Percentiles rank a stretch among this genome's conserved stretches.
These are phyloP conservation scores for Antechinus flavipes DNA, from an alignment of 2,113 vertebrate species.

Conservation along the genomic window DNA sequence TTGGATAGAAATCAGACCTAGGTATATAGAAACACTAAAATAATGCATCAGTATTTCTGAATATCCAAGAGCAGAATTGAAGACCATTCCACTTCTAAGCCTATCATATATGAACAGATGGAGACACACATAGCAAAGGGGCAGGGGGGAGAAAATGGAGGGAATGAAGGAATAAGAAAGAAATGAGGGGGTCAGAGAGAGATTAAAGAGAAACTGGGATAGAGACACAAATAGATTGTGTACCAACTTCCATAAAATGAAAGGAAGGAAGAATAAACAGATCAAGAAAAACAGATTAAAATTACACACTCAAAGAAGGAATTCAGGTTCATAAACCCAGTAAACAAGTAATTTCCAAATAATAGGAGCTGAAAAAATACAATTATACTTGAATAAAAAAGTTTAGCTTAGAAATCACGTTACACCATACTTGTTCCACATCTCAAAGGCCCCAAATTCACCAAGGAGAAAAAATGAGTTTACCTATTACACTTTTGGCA, in stretches of 20 bases:
- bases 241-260: neutral
- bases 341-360: neutral
- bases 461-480: constrained; percentile 33
- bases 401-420: neutral
- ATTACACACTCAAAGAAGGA: neutral
- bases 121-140: neutral
- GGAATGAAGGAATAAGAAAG: neutral
- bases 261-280: neutral
- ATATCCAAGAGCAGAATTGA: neutral
- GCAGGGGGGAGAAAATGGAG: neutral
- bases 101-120: neutral
- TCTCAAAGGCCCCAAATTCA: neutral
- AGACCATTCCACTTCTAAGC: neutral
- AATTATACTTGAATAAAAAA: neutral
- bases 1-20: neutral
- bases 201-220: neutral
- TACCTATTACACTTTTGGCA: constrained; percentile 98
- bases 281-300: neutral
- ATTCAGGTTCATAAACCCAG: neutral
- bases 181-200: neutral
- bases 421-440: neutral
- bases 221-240: neutral
- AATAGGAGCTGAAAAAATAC: neutral
- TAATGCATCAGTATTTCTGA: neutral
- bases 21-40: neutral